Base-by-base conservation (phyloP, 2,113 vertebrate species). In the Mungos mungo region DNA sequence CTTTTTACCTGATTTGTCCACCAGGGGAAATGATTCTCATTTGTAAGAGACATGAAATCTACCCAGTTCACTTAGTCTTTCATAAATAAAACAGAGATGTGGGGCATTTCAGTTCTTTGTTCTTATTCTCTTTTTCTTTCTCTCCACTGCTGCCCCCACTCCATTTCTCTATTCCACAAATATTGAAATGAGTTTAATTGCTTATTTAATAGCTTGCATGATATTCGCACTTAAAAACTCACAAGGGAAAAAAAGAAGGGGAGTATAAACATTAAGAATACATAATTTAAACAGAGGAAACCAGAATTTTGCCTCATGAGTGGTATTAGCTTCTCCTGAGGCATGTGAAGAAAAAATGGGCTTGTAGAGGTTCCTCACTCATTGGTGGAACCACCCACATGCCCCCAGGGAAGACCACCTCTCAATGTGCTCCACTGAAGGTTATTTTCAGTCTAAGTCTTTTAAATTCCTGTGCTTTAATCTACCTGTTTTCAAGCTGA, bases 401-500 rank as follows among this genome's bases (percentile, higher is more conserved):
- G 14, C 74, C 54, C 47, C 21, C 25, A 29, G 77, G 29, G 81
- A 82, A 38, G 66, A 45, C 31, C 0, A 0, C 52, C 41, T 85
- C 83, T 60, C 72, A 82, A 80, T 15, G 8, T 31, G 41, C 57
- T 83, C 74, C 74, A 45, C 63, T 11, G 7, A 92, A 91, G 65
- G 35, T 50, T 87, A 13, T 47, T 54, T 77, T 76, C 50, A 76
- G 57, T 41, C 69, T 77, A 60, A n/a, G 57, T 81, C 77, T 54
- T 89, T 82, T 35, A 3, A 81, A 94, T 66, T 95, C 15, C 29
- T 93, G 1, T 93, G 74, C 52, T 95, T 94, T 86, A 82, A 94
- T 97, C 90, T 95, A 38, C 35, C 69, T 68, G 7, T 79, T 94
- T 95, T 74, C 88, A 94, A 90, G 93, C 33, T 91, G 54, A 65